Evolutionary conservation across 2,888 invertebrate species (phyloP).

Genomic region (Dryadula phaetusa): DNA sequence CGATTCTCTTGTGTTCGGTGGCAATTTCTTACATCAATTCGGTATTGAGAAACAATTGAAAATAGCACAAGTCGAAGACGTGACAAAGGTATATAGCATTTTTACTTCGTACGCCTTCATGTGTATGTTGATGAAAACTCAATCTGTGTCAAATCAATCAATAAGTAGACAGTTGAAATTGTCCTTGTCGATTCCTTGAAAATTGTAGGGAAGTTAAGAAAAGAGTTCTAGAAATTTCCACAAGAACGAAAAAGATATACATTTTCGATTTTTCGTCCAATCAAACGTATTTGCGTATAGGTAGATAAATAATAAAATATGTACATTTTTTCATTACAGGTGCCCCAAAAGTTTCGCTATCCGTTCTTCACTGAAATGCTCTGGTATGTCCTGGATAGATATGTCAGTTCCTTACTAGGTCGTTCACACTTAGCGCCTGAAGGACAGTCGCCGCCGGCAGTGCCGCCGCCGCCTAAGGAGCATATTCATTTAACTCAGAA

Average conservation of each 20-base stretch:
- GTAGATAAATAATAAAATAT: too few species aligned
- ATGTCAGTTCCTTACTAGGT: slow-evolving; percentile 94
- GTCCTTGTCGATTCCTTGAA: too few species aligned
- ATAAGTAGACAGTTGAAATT: too few species aligned
- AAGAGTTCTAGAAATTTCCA: too few species aligned
- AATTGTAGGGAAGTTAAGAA: too few species aligned
- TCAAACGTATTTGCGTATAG: too few species aligned
- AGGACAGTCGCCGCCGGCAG: slow-evolving; percentile 52
- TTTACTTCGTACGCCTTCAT: background rate
- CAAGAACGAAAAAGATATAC: too few species aligned
- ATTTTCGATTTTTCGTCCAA: too few species aligned
- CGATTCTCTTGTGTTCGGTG: slow-evolving; percentile 98
- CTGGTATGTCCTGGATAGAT: slow-evolving; percentile 98
- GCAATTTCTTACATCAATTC: slow-evolving; percentile 98
- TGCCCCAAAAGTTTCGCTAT: slow-evolving; percentile 98
- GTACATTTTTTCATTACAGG: slow-evolving; percentile 75
- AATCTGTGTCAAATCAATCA: too few species aligned
- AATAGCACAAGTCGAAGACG: slow-evolving; percentile 97
- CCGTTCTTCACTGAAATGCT: slow-evolving; percentile 99
- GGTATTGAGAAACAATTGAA: slow-evolving; percentile 98
- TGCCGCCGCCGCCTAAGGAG: slow-evolving; percentile 63
- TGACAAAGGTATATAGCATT: slow-evolving; percentile 90
- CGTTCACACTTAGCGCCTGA: slow-evolving; percentile 88
- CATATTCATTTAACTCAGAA: slow-evolving; percentile 92
- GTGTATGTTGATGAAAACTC: too few species aligned